These are phyloP conservation scores for Drosophila atroscutellata DNA, from an alignment of 2,888 invertebrate genomes.

Conservation along the genomic window DNA sequence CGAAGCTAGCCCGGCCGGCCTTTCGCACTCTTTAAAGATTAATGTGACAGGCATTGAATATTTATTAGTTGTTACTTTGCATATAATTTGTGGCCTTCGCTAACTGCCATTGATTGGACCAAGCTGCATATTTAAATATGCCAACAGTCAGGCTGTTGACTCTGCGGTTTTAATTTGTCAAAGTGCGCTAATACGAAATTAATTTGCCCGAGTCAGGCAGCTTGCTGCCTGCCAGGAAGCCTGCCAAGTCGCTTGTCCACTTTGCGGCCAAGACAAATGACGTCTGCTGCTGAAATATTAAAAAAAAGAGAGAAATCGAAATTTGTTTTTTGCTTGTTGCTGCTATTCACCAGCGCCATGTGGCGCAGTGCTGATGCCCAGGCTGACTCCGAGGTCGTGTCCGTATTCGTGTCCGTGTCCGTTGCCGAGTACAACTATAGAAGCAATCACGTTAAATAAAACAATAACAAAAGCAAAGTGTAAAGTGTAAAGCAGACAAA, in stretches of 20 bases:
- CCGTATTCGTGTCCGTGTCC: slow-evolving; percentile 14
- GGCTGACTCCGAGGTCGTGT: not conserved
- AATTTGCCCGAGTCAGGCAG: slow-evolving; percentile 63
- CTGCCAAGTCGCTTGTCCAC: slow-evolving; percentile 70
- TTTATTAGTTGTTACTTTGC: slow-evolving; percentile 79
- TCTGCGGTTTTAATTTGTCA: slow-evolving; percentile 78
- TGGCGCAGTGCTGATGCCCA: slow-evolving; percentile 38
- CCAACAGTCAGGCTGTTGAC: slow-evolving; percentile 74
- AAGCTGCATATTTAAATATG: slow-evolving; percentile 67
- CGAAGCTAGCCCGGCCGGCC: slow-evolving; percentile 27
- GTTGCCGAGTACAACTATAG: slow-evolving; percentile 51
- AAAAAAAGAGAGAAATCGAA: slow-evolving; percentile 47
- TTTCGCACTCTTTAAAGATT: slow-evolving; percentile 76
- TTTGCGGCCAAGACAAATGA: slow-evolving; percentile 77
- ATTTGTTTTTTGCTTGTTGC: slow-evolving; percentile 40
- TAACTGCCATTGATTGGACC: slow-evolving; percentile 75
- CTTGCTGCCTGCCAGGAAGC: slow-evolving; percentile 13
- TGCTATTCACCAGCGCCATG: slow-evolving; percentile 40
- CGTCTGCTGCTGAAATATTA: slow-evolving; percentile 78
- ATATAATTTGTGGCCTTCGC: slow-evolving; percentile 74
- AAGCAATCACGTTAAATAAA: slow-evolving; percentile 79
- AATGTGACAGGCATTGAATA: slow-evolving; percentile 80
- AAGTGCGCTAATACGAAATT: slow-evolving; percentile 80
- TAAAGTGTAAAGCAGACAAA: slow-evolving; percentile 59
- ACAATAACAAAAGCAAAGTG: slow-evolving; percentile 63